Evolutionary conservation across 2,888 invertebrate genomes (phyloP), one percentile per base, ranked within the genome.

Genomic region (Erebia aethiops): DNA sequence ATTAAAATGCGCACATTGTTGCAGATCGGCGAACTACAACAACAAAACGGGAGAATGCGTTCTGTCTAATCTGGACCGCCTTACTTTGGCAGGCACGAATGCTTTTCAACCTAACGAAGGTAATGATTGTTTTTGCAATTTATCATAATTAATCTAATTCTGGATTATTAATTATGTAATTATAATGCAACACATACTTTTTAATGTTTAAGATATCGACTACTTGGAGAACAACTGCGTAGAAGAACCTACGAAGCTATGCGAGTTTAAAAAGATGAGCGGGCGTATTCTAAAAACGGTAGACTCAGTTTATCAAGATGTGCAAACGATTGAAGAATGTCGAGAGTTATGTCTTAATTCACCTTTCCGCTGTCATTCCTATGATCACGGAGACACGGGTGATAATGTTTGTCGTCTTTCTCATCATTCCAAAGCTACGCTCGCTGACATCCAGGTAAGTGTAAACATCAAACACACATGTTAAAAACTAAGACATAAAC

Each of bases 161-260:
- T 4, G 26, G 35, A 35, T 35, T 11, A 21, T 13, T 13, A 9
- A n/a, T 46, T 18, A 54, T 46, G 60, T 1, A 0, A 26, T 13
- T 18, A n/a, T 26, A 65, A 69, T 49, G 43, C 51, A 63, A 69
- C 52, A 57, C 62, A 69, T 67, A 14, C 66, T 62, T 65, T 73
- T 75, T 74, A 64, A 63, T 75, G 11, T 79, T 83, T 54, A 78
- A 94, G 94, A 93, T 75, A 91, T 95, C 82, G 98, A 98, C 85
- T 98, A 98, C 90, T 94, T 98, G 92, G 98, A 98, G 89, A 98
- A 98, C 90, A 97, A 98, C 87, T 98, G 98, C 88, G 97, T 98
- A 51, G 98, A 98, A 82, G 98, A 98, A 84, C 98, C 98, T n/a
- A 97, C 97, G 64, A 98, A 98, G 87, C 94, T 98, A 75, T 98